Conservation (phyloP, 2,888 invertebrate genomes). For the Tolmerus cingulatus region DNA sequence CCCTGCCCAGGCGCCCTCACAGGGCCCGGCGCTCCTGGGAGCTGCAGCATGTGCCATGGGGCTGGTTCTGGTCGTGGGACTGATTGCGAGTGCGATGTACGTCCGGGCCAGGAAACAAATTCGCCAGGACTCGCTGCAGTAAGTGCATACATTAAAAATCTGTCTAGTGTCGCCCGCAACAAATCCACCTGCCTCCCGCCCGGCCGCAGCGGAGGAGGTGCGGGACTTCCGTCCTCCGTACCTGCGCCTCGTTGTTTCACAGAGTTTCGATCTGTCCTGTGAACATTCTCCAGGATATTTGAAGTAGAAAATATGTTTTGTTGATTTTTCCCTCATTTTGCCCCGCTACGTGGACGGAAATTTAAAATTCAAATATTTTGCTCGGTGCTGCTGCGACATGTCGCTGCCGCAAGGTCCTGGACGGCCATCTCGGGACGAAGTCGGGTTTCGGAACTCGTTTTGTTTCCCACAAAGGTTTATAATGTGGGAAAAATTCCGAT, state of each 20-base stretch:
- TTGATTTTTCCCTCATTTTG: conserved; percentile 40
- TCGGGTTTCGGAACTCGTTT: background rate
- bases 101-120: conserved; percentile 62
- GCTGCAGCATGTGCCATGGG: conserved; percentile 84
- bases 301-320: conserved; percentile 45
- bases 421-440: background rate
- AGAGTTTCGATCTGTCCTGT: background rate
- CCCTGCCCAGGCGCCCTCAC: conserved; percentile 71
- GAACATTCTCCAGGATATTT: conserved; percentile 29
- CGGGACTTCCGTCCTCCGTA: background rate
- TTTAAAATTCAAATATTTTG: conserved; percentile 53
- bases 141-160: conserved; percentile 53
- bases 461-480: conserved; percentile 28
- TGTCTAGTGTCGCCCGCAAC: conserved; percentile 13
- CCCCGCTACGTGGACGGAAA: conserved; percentile 46
- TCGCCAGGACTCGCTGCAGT: conserved; percentile 62
- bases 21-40: conserved; percentile 77
- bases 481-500: conserved; percentile 46
- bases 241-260: conserved; percentile 7
- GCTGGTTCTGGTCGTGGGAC: conserved; percentile 59
- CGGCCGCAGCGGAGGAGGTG: background rate
- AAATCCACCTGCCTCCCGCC: background rate
- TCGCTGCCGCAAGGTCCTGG: conserved; percentile 4
- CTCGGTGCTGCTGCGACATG: conserved; percentile 24
- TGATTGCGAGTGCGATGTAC: conserved; percentile 63